Evolutionary conservation across 2,888 invertebrate genomes (phyloP).

Genomic region (Augochlorella aurata): DNA sequence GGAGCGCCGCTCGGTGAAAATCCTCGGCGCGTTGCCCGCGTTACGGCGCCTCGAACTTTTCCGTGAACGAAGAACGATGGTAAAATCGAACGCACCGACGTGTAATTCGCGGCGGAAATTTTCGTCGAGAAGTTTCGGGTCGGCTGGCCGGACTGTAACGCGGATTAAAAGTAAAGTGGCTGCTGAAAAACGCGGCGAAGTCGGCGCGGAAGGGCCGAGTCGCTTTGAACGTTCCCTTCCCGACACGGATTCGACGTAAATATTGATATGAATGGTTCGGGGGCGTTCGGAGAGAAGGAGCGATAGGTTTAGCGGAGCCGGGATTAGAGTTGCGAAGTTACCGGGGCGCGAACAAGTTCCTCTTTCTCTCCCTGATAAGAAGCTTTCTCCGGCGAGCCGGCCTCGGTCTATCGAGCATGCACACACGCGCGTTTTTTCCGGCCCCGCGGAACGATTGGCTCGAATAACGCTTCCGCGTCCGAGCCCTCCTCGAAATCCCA

Average conservation of each 20-base stretch:
- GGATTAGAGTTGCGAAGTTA: constrained; percentile 71
- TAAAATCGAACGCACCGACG: constrained; percentile 36
- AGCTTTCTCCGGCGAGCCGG: constrained; percentile 53
- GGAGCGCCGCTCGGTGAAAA: constrained; percentile 21
- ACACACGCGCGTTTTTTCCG: constrained; percentile 8
- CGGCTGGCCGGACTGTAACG: background rate
- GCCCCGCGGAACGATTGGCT: constrained; percentile 23
- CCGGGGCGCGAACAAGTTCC: constrained; percentile 68
- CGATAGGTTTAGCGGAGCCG: constrained; percentile 21
- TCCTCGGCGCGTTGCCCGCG: constrained; percentile 21
- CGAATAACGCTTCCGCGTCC: constrained; percentile 47
- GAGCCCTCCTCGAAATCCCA: constrained; percentile 31
- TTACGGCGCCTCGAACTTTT: constrained; percentile 14
- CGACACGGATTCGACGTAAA: background rate
- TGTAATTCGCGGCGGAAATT: constrained; percentile 11
- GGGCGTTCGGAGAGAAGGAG: constrained; percentile 41
- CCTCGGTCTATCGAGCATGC: constrained; percentile 38
- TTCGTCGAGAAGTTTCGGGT: background rate
- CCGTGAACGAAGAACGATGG: constrained; percentile 31
- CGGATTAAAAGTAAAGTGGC: constrained; percentile 24
- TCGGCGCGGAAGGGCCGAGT: too few species aligned
- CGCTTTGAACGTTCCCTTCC: background rate
- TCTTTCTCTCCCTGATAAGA: constrained; percentile 60
- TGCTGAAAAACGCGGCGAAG: background rate
- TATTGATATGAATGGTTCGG: constrained; percentile 26